phyloP scores from a whole-genome alignment of 2,797 vertebrate genomes.

The Buceros bicornis region DNA sequence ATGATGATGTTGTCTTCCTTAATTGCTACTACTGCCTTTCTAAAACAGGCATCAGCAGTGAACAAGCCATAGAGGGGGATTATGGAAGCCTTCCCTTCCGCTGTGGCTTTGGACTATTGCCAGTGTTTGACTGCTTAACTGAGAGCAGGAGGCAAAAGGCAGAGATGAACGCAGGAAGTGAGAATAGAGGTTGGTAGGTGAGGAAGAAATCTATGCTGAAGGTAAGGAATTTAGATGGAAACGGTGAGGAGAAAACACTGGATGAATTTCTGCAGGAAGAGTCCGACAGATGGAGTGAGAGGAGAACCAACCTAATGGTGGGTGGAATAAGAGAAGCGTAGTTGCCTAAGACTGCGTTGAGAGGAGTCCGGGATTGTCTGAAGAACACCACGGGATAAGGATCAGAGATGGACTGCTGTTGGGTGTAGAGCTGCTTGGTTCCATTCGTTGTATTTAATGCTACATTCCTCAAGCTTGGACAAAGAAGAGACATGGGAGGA shows the following conservation, averaged over 20 bases:
- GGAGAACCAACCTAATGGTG: background rate
- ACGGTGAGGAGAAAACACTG: background rate
- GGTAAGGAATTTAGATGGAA: background rate
- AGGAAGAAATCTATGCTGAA: background rate
- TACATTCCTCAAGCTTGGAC: background rate
- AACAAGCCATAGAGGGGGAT: background rate
- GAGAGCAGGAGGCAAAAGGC: background rate
- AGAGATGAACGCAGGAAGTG: background rate
- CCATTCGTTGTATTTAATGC: rapidly evolving
- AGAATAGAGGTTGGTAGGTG: background rate
- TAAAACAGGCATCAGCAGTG: background rate
- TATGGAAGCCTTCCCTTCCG: background rate
- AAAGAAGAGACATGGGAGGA: background rate
- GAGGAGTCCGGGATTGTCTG: background rate
- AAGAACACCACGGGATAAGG: background rate
- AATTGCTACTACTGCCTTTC: background rate
- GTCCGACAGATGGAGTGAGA: background rate
- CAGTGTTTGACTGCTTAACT: background rate
- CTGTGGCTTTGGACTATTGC: background rate
- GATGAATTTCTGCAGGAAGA: background rate
- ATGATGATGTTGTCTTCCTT: background rate
- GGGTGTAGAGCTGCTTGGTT: background rate
- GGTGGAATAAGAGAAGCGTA: background rate
- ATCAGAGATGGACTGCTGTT: background rate
- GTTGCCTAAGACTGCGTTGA: background rate